Base-by-base conservation (phyloP, 2,113 vertebrate species). In the Silurus meridionalis region DNA sequence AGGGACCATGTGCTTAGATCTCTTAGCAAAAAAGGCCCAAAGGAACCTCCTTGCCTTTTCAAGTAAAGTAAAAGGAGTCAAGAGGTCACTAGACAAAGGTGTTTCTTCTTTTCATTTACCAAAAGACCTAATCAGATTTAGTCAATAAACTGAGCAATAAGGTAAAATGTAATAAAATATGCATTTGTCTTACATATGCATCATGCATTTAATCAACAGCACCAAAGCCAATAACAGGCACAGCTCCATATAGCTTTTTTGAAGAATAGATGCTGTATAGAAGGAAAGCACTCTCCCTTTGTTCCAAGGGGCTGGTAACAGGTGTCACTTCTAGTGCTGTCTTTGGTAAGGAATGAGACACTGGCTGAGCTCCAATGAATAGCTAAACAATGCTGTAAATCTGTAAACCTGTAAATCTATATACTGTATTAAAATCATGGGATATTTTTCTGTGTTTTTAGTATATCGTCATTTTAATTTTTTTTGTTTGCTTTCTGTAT, bases 1-100 rank as follows among this genome's bases (percentile, higher is more conserved):
- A 89, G 58, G 50, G 57, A 86, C 85, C 88, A 89, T 89, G 78
- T 85, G 83, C 37, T 78, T 53, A 78, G 52, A 87, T 71, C 71
- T 83, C 67, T 28, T 53, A 60, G 19, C 66, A 57, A 77, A 67
- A 67, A 61, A 21, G 46, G 50, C 69, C 37, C 55, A 64, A 82
- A 63, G 82, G 79, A 52, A 37, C 37, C 50, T 82, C 63, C 10
- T 25, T 4, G 13, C 50, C 52, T 11, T 61, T 78, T 53, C 21
- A 63, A 10, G 17, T 17, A 64, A 58, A 86, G 23, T 19, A 83
- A 60, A 63, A 83, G 19, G n/a, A 75, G 79, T 78, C 58, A 67
- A 55, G 82, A 55, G 78, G 60, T 78, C 72, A 79, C 74, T 67
- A 64, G 50, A 79, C 60, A 87, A 52, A 52, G 66, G 79, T 10